These are phyloP conservation scores for Formica exsecta DNA, from an alignment of 1,140 invertebrate genomes.

Conservation along the genomic window DNA sequence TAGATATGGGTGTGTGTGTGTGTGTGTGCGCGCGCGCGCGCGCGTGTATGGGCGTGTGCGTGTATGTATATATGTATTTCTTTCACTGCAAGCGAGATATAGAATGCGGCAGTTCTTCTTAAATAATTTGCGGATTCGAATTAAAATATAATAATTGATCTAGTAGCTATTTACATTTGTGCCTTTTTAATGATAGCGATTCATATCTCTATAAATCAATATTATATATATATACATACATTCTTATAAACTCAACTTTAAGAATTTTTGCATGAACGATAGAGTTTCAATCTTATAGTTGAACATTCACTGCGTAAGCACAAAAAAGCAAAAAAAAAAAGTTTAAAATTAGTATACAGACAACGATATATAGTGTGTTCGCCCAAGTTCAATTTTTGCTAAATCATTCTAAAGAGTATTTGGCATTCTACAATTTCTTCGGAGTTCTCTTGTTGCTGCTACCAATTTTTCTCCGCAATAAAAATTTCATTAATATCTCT, in stretches of 20 bases:
- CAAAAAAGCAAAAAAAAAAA: background rate
- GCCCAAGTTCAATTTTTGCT: conserved; percentile 21
- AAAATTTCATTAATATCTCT: conserved; percentile 7
- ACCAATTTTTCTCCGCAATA: conserved; percentile 21
- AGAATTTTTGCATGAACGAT: conserved; percentile 47
- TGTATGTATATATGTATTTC: background rate
- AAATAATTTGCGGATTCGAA: conserved; percentile 27
- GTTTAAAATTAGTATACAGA: conserved; percentile 26
- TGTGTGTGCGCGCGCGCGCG: background rate
- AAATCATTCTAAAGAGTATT: background rate
- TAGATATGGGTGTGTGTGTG: background rate
- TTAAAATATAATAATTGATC: conserved; percentile 34
- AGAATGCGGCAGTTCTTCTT: conserved; percentile 16
- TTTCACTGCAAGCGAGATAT: conserved; percentile 14
- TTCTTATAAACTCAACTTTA: conserved; percentile 32
- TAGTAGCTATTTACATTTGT: conserved; percentile 60
- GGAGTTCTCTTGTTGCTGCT: conserved; percentile 34
- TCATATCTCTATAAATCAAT: background rate
- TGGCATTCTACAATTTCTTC: background rate
- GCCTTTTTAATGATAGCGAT: conserved; percentile 54
- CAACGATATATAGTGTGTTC: conserved; percentile 29
- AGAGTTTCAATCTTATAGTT: conserved; percentile 44
- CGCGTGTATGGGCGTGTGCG: too few species aligned
- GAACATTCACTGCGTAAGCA: background rate
- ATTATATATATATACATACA: background rate